phyloP scores from a whole-genome alignment of 1,140 invertebrate species.

The Gerris buenoi region DNA sequence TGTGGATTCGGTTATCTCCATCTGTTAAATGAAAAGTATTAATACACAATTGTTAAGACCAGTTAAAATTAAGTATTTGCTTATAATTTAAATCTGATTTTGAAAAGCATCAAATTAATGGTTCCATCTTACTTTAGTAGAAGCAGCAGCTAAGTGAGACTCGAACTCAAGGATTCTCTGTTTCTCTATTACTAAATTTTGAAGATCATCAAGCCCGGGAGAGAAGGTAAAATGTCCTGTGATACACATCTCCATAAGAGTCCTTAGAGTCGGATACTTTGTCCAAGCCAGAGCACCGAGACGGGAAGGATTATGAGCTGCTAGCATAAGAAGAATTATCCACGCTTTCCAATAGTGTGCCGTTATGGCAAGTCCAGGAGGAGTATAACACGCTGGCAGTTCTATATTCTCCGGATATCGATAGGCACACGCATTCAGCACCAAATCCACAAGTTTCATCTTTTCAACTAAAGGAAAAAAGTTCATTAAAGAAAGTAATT shows the following conservation, averaged over 20 bases:
- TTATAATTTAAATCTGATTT: too few species aligned
- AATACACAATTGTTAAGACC: background rate
- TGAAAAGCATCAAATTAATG: too few species aligned
- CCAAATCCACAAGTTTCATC: constrained; percentile 69
- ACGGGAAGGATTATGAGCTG: constrained; percentile 69
- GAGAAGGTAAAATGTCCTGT: constrained; percentile 73
- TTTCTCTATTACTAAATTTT: constrained; percentile 56
- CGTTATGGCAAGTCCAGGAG: constrained; percentile 78
- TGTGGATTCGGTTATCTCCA: constrained; percentile 77
- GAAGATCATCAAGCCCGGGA: constrained; percentile 55
- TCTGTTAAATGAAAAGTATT: constrained; percentile 26
- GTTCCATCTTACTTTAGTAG: constrained; percentile 42
- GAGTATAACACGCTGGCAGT: constrained; percentile 66
- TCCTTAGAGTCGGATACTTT: constrained; percentile 79
- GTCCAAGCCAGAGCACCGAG: constrained; percentile 73
- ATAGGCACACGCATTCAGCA: constrained; percentile 81
- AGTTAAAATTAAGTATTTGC: background rate
- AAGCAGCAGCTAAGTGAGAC: constrained; percentile 74
- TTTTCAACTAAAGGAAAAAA: constrained; percentile 51
- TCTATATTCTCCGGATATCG: constrained; percentile 84
- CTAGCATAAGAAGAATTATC: constrained; percentile 74
- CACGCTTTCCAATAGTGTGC: constrained; percentile 89
- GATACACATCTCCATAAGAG: constrained; percentile 93
- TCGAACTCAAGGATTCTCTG: constrained; percentile 84
- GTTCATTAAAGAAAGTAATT: too few species aligned